These are phyloP conservation scores for Sminthurinus aureus DNA, from an alignment of 2,888 invertebrate genomes.

Conservation along the genomic window DNA sequence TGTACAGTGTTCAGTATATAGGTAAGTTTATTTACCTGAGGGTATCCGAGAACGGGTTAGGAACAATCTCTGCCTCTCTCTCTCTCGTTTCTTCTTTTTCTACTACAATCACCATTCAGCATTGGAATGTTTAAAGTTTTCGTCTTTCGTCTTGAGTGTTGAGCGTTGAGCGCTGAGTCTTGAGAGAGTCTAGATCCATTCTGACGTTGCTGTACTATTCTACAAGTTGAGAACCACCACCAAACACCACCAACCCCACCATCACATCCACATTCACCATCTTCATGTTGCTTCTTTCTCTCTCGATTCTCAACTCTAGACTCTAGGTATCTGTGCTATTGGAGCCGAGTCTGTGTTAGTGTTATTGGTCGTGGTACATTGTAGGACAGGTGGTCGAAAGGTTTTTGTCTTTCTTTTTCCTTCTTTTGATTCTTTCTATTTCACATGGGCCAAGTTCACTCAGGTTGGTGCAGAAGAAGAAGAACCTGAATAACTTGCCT, in stretches of 20 bases:
- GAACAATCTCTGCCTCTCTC: neutral
- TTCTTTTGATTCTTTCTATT: slow-evolving; percentile 14
- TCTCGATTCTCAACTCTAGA: slow-evolving; percentile 16
- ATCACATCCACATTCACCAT: neutral
- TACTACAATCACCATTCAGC: neutral
- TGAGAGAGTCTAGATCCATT: no score
- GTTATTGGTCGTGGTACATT: neutral
- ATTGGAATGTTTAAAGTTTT: slow-evolving; percentile 5
- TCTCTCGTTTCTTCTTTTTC: neutral
- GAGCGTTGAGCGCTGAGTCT: neutral
- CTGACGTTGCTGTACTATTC: no score
- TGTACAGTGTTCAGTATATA: no score
- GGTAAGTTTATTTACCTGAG: slow-evolving; percentile 25
- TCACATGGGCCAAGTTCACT: slow-evolving; percentile 40
- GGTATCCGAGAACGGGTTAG: slow-evolving; percentile 16
- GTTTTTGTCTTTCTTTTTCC: slow-evolving; percentile 22
- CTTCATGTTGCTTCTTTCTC: neutral
- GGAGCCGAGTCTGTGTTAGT: no score
- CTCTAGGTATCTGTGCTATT: neutral
- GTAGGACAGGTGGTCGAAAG: slow-evolving; percentile 41
- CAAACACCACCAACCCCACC: neutral
- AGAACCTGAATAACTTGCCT: slow-evolving; percentile 42
- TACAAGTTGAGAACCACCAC: neutral
- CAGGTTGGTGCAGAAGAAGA: slow-evolving; percentile 41
- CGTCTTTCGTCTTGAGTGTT: neutral